These are phyloP conservation scores for Ceratitis capitata DNA, from an alignment of 1,140 invertebrate species.

Conservation along the genomic window DNA sequence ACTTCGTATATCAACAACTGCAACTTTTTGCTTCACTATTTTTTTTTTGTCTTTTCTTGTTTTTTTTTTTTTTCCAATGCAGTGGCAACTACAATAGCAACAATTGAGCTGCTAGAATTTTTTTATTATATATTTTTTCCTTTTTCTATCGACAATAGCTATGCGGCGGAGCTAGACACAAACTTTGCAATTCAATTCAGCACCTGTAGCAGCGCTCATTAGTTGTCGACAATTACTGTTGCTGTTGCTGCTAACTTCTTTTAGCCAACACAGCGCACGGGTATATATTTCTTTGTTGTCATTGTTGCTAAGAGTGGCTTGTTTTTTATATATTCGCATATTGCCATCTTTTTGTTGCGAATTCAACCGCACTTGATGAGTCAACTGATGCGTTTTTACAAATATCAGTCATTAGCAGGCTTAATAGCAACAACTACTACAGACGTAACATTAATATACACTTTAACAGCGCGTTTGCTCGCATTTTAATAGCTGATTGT, in stretches of 20 bases:
- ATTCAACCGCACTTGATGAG: neutral
- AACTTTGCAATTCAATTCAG: neutral
- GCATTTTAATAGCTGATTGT: slow-evolving; percentile 2
- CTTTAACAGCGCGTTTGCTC: neutral
- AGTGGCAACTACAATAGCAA: neutral
- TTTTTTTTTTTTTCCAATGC: too few relatives aligned
- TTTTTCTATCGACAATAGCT: neutral
- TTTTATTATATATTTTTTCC: neutral
- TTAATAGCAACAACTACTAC: neutral
- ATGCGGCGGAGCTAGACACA: neutral
- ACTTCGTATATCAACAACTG: neutral
- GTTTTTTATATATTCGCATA: neutral
- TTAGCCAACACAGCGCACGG: neutral
- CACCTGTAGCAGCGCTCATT: neutral
- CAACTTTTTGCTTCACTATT: too few relatives aligned
- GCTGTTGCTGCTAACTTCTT: neutral
- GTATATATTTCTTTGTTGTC: neutral
- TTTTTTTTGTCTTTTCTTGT: too few relatives aligned
- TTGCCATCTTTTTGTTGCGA: neutral
- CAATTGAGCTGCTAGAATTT: neutral
- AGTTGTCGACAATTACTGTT: neutral
- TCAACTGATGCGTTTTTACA: slow-evolving; percentile 18
- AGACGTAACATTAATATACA: neutral
- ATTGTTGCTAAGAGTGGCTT: neutral
- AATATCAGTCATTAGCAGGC: neutral